Evolutionary conservation across 2,888 invertebrate genomes (phyloP).

Genomic region (Pseudococcus jackbeardsleyi): DNA sequence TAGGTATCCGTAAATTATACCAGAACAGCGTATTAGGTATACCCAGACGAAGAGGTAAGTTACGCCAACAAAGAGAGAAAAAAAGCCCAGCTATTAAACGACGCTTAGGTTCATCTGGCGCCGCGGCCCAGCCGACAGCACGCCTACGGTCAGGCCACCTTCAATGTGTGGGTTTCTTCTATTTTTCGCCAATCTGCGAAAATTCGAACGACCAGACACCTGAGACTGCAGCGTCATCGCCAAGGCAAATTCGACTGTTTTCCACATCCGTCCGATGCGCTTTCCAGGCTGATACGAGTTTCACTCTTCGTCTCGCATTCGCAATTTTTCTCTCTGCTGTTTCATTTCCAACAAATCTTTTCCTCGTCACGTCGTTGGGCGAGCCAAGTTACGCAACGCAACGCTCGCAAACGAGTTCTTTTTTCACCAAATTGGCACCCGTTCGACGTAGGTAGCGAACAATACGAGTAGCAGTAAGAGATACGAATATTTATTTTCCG

Average conservation of each 20-base stretch:
- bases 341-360: background rate
- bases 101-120: slow-evolving; percentile 18
- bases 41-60: too few relatives aligned
- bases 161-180: background rate
- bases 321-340: background rate
- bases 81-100: background rate
- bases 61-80: background rate
- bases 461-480: background rate
- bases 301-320: too few relatives aligned
- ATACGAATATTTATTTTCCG: background rate
- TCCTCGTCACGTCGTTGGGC: too few relatives aligned
- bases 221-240: background rate
- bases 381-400: background rate
- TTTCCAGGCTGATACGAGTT: too few relatives aligned
- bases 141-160: background rate
- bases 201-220: background rate
- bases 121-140: background rate
- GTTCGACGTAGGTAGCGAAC: background rate
- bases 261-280: too few relatives aligned
- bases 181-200: background rate
- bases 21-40: too few relatives aligned
- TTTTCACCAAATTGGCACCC: background rate
- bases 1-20: background rate
- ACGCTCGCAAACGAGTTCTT: background rate
- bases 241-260: too few relatives aligned